Evolutionary conservation across 2,113 vertebrate genomes (phyloP).

Genomic region (Nothobranchius kuhntae): DNA sequence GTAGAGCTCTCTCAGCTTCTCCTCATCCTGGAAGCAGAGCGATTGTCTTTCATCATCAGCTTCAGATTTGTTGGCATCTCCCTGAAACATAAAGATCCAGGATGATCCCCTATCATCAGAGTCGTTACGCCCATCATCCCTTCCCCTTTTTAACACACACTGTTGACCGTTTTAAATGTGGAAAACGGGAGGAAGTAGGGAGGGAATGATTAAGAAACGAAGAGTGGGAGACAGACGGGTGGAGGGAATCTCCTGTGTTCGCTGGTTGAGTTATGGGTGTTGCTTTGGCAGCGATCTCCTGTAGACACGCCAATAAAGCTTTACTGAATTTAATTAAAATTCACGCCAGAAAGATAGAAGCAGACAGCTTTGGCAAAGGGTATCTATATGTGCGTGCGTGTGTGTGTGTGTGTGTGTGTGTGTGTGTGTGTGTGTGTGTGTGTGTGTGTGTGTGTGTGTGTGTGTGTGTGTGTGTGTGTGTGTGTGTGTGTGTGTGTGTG

Average conservation of each 20-base stretch:
- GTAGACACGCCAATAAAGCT: constrained; percentile 75
- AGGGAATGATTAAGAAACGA: constrained; percentile 33
- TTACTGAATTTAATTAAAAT: constrained; percentile 78
- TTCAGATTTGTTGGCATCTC: constrained; percentile 93
- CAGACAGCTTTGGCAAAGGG: constrained; percentile 64
- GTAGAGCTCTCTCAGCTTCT: constrained; percentile 85
- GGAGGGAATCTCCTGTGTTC: constrained; percentile 60
- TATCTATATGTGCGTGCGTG: constrained; percentile 19
- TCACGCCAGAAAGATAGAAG: constrained; percentile 72
- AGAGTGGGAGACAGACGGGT: constrained; percentile 35
- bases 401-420: constrained; percentile 13
- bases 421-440: constrained; percentile 23
- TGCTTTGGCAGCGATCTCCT: constrained; percentile 66
- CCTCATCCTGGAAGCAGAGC: constrained; percentile 86
- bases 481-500: constrained; percentile 22
- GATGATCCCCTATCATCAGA: constrained; percentile 16
- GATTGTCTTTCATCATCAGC: constrained; percentile 89
- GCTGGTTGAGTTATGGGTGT: constrained; percentile 66
- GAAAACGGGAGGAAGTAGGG: constrained; percentile 18
- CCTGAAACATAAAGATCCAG: constrained; percentile 74
- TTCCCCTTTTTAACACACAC: constrained; percentile 2
- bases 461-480: constrained; percentile 4
- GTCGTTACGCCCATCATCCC: constrained; percentile 7
- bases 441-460: constrained; percentile 15
- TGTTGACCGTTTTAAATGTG: constrained; percentile 36